phyloP scores from a whole-genome alignment of 2,797 vertebrate species.

The Calcarius lapponicus region DNA sequence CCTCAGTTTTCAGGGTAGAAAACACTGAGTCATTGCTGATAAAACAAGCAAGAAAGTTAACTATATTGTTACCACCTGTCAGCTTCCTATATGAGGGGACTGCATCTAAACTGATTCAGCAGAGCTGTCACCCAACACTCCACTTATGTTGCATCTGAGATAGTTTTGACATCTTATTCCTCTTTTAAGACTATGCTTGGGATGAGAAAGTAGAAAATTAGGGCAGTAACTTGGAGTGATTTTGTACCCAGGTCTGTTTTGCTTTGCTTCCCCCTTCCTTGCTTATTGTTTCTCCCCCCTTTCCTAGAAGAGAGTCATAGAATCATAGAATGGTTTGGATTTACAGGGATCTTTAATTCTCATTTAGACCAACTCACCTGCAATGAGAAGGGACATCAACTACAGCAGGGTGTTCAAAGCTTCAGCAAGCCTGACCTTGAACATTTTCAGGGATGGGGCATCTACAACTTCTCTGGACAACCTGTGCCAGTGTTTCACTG shows the following conservation, averaged over 20 bases:
- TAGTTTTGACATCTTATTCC: not conserved
- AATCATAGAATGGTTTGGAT: not conserved
- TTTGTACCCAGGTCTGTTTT: not conserved
- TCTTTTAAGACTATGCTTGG: not conserved
- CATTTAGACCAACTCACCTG: not conserved
- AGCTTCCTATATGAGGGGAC: not conserved
- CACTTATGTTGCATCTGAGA: not conserved
- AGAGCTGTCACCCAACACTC: not conserved
- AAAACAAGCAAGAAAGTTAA: not conserved
- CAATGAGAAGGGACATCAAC: not conserved
- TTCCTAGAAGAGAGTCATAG: not conserved
- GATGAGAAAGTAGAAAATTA: not conserved
- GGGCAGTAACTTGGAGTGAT: not conserved
- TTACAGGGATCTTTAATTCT: not conserved
- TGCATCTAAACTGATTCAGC: not conserved
- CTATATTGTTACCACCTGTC: not conserved
- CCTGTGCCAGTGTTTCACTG: rapidly evolving
- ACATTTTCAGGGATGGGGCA: not conserved
- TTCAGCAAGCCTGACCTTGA: not conserved
- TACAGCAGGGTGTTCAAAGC: not conserved
- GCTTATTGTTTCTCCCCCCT: not conserved
- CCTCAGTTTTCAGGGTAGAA: not conserved
- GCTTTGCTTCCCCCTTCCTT: not conserved
- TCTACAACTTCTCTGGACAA: not conserved
- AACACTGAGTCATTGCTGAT: not conserved